Percentiles rank a stretch among this genome's conserved stretches.
Evolutionary conservation across 2,888 invertebrate species (phyloP).

Genomic region (Drosophila antonietae): DNA sequence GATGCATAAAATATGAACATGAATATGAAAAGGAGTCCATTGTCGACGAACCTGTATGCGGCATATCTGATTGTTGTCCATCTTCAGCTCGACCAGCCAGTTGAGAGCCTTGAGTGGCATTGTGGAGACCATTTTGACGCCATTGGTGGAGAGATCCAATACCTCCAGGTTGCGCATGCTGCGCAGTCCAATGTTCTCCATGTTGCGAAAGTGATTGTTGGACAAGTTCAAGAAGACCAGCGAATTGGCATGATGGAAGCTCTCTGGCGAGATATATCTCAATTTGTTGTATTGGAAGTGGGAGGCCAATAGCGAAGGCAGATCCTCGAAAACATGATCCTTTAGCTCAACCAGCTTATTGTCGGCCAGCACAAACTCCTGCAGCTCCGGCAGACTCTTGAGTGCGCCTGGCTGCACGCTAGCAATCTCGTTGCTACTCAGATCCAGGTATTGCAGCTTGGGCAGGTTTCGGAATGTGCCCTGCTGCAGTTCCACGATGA

Average conservation of each 20-base stretch:
- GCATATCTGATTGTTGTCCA: conserved; percentile 94
- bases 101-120: conserved; percentile 90
- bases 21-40: background rate
- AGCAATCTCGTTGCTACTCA: conserved; percentile 92
- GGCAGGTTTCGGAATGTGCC: conserved; percentile 90
- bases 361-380: conserved; percentile 89
- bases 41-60: conserved; percentile 86
- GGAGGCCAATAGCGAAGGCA: conserved; percentile 87
- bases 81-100: conserved; percentile 93
- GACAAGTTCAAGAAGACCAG: conserved; percentile 93
- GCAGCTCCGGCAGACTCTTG: conserved; percentile 88
- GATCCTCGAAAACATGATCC: conserved; percentile 90
- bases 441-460: conserved; percentile 89
- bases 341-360: conserved; percentile 91
- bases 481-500: conserved; percentile 88
- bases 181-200: conserved; percentile 91
- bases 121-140: conserved; percentile 89
- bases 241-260: conserved; percentile 91
- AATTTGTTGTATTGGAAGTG: conserved; percentile 93
- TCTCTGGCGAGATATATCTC: conserved; percentile 89
- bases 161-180: conserved; percentile 92
- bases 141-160: conserved; percentile 93
- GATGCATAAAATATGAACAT: background rate
- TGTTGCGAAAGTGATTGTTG: conserved; percentile 90
- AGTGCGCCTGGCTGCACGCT: conserved; percentile 90